phyloP scores from a whole-genome alignment of 2,113 vertebrate genomes.

The Leiothrix lutea region DNA sequence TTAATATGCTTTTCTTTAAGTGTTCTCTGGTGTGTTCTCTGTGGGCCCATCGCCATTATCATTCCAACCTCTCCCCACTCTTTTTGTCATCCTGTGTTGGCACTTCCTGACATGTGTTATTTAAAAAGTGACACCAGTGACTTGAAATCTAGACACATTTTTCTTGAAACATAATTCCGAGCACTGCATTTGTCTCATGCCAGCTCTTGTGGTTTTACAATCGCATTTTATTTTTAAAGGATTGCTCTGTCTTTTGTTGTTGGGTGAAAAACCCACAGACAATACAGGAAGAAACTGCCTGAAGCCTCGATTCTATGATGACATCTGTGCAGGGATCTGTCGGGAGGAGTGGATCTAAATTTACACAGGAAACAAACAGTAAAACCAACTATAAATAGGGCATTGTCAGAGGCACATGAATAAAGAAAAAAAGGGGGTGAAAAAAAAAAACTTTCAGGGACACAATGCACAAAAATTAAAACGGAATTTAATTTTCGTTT shows the following conservation, averaged over 20 bases:
- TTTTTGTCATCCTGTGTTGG: conserved; percentile 67
- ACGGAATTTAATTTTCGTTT: neutral
- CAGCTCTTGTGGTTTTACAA: conserved; percentile 52
- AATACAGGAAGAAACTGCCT: conserved; percentile 50
- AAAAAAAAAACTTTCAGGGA: neutral
- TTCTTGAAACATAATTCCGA: conserved; percentile 57
- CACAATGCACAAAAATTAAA: neutral
- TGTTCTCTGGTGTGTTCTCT: conserved; percentile 61
- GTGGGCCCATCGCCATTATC: conserved; percentile 64
- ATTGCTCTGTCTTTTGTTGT: conserved; percentile 63
- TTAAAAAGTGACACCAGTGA: conserved; percentile 65
- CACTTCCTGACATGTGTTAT: conserved; percentile 68
- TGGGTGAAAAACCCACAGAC: conserved; percentile 62
- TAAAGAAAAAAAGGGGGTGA: neutral
- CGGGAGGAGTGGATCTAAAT: conserved; percentile 31
- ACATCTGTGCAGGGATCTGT: conserved; percentile 61
- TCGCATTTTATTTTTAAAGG: conserved; percentile 57
- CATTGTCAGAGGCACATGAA: conserved; percentile 28
- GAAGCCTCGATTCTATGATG: conserved; percentile 44
- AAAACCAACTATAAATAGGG: conserved; percentile 53
- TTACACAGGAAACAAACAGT: conserved; percentile 50
- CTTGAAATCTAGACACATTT: conserved; percentile 68
- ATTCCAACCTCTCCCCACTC: conserved; percentile 64
- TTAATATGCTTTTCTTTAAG: conserved; percentile 66
- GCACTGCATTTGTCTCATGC: conserved; percentile 46